Percentiles rank a stretch among this genome's conserved stretches.
phyloP scores from a whole-genome alignment of 2,797 vertebrate species.

The Scleropages formosus region DNA sequence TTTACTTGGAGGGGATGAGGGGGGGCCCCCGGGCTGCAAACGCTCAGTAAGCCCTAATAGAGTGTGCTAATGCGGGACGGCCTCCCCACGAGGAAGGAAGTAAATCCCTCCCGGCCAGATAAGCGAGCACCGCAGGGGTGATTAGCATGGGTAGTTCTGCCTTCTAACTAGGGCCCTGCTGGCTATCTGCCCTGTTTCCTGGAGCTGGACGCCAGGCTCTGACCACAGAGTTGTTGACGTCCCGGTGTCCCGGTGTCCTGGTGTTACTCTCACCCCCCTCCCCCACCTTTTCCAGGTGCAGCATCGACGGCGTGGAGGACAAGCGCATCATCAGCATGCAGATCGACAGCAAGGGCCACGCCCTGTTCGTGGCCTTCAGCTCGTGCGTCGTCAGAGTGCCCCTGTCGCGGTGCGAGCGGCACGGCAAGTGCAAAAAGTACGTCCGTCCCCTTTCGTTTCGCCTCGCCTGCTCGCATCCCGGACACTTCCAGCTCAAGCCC shows the following conservation, averaged over 20 bases:
- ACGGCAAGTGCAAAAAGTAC: conserved; percentile 91
- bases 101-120: conserved; percentile 52
- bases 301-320: conserved; percentile 88
- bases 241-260: conserved; percentile 18
- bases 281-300: conserved; percentile 75
- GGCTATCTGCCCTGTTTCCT: not conserved
- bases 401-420: conserved; percentile 87
- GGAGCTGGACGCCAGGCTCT: not conserved
- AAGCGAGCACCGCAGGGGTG: conserved; percentile 34
- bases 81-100: conserved; percentile 47
- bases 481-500: not conserved
- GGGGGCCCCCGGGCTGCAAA: conserved; percentile 5
- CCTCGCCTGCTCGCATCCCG: not conserved
- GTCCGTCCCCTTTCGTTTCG: conserved; percentile 34
- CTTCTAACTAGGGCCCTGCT: conserved; percentile 15
- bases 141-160: conserved; percentile 23
- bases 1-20: conserved; percentile 50
- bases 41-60: conserved; percentile 66
- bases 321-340: conserved; percentile 90
- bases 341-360: conserved; percentile 80
- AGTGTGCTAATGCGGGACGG: conserved; percentile 62
- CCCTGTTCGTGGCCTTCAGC: conserved; percentile 86
- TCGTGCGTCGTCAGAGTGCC: conserved; percentile 94
- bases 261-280: not conserved
- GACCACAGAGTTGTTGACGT: not conserved